Evolutionary conservation across 2,888 invertebrate genomes (phyloP), one percentile per base, ranked within the genome.

Genomic region (Himalopsyche tibetana): DNA sequence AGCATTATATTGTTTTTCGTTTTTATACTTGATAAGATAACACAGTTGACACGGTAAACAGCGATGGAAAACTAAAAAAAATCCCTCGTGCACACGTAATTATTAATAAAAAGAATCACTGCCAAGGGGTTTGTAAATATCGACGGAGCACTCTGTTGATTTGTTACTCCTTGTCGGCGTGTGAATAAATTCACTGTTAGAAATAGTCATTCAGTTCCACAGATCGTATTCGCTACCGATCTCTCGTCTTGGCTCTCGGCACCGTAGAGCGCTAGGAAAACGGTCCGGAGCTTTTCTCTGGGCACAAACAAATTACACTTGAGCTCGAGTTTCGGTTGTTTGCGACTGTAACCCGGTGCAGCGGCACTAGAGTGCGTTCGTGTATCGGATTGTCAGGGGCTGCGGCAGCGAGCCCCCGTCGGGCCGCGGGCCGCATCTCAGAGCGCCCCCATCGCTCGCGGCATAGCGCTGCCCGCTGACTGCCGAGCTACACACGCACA

Each of bases 401-500:
- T 82, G 87, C 87, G 87, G 80, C 82, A 83, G 86, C 83, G 83
- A 84, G 85, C 84, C 86, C 86, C 86, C 80, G 86, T 42, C 69
- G 85, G 85, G 88, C 87, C 85, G 86, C 88, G 84, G 87, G 87
- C 88, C 87, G 88, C 87, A 82, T 69, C 81, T 87, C 86, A 88
- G 86, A 87, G 87, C 85, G 86, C 86, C 88, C 86, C 87, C 86
- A 84, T 84, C 84, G 85, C 83, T 87, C 86, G 86, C 88, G 88
- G 88, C 88, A 84, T 84, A 80, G 85, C 86, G 80, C 86, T 85
- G 86, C 87, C 87, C 87, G 87, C 87, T 85, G 87, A 88, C 85
- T 83, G 87, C 81, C 88, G 84, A 55, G 40, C 69, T 55, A 69
- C 63, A 82, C 56, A 69, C 63, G 81, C 82, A 63, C 83, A 28